Conservation (phyloP, 2,888 invertebrate species). For the Poecilus cupreus region DNA sequence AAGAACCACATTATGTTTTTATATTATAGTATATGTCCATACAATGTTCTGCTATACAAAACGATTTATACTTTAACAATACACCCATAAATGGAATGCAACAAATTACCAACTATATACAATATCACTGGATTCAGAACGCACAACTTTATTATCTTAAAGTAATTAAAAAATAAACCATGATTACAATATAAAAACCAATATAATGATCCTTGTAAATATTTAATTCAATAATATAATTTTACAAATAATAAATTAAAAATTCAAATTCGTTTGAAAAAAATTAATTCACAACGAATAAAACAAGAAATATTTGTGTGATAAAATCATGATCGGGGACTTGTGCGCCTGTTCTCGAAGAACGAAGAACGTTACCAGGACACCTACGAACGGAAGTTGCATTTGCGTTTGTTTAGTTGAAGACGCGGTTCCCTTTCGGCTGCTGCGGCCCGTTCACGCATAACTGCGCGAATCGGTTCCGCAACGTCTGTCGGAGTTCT, state of each 20-base stretch:
- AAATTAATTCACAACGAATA: conserved; percentile 7
- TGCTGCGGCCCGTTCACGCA: conserved; percentile 77
- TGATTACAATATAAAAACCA: not conserved
- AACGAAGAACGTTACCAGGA: conserved; percentile 65
- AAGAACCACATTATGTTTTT: conserved; percentile 59
- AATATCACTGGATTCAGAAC: conserved; percentile 59
- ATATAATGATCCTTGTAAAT: not conserved
- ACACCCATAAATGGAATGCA: conserved; percentile 72
- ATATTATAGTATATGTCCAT: conserved; percentile 59
- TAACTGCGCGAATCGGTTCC: conserved; percentile 88
- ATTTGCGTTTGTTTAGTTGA: conserved; percentile 42
- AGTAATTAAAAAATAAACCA: not conserved
- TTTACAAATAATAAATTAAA: conserved; percentile 25
- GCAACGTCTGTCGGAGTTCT: conserved; percentile 86
- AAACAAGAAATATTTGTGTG: conserved; percentile 2
- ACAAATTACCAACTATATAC: conserved; percentile 66
- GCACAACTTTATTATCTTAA: conserved; percentile 31
- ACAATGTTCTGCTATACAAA: conserved; percentile 66
- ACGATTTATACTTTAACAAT: conserved; percentile 67
- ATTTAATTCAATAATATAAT: conserved; percentile 29
- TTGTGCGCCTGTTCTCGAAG: conserved; percentile 42
- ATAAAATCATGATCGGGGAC: conserved; percentile 8
- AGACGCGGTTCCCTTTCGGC: conserved; percentile 5
- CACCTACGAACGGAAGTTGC: conserved; percentile 65
- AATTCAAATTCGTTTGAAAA: not conserved